Evolutionary conservation across 2,113 vertebrate genomes (phyloP), one percentile per base, ranked within the genome.

Genomic region (Vimba vimba): DNA sequence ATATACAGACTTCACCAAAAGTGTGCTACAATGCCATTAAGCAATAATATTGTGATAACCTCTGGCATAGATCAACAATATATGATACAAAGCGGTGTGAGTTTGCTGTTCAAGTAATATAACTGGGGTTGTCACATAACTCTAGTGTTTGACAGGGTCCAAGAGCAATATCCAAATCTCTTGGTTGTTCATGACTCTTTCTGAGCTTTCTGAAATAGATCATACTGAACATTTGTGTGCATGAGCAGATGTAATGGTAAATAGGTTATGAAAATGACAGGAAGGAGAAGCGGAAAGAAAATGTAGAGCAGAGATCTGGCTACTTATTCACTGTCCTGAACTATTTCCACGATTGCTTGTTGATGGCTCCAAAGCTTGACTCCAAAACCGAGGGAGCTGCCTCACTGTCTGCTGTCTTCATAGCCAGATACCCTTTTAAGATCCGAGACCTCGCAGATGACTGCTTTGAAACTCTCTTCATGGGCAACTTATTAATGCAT

Each of bases 201-300:
- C 11, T 12, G 19, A 77, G 50, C 27, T 79, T 59, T 59, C 36
- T 79, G 21, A 79, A 50, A 47, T 75, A 9, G 43, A 47, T 1
- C 71, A 75, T n/a, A 13, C 71, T 27, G 12, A 25, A 50, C 43
- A 75, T 47, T n/a, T 47, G 43, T 75, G 43, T 59, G 55, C 84
- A 52, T 52, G 25, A 68, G 15, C 39, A 84, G 30, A 50, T 69
- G 69, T 60, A 79, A 80, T 4, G n/a, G 45, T 80, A 80, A 64
- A 80, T 80, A 27, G 79, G 59, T 64, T 64, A 80, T 66, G 79
- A 80, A 80, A 79, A 80, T 5, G n/a, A 47, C 36, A 64, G 57
- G 36, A 80, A 17, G 59, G 39, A 25, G 59, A 45, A 59, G 52
- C 19, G 2, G 30, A 59, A 64, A 45, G 57, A 79, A 80, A 80